Percentiles rank a stretch among this genome's conserved stretches.
Conservation (phyloP, 1,140 invertebrate species). For the Phocides pigmalion region DNA sequence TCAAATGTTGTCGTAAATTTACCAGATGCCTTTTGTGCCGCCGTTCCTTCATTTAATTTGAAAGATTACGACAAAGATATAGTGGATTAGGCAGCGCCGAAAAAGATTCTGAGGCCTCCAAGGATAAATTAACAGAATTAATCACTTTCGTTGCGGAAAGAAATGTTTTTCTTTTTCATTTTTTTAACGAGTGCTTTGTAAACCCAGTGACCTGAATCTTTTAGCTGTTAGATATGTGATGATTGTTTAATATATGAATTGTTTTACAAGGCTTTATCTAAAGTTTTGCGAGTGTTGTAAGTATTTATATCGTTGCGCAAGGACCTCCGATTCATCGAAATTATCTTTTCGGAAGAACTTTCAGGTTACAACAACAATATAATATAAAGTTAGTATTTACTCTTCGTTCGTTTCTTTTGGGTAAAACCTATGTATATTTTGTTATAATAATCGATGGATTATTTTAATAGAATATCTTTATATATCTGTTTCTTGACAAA, state of each 20-base stretch:
- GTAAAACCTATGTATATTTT: no score
- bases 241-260: constrained; percentile 20
- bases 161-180: constrained; percentile 33
- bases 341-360: no score
- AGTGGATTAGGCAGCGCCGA: constrained; percentile 48
- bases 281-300: background rate
- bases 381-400: no score
- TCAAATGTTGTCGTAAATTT: constrained; percentile 34
- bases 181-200: constrained; percentile 13
- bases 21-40: constrained; percentile 36
- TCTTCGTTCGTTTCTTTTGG: no score
- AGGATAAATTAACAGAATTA: constrained; percentile 56
- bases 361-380: no score
- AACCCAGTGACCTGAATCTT: constrained; percentile 25
- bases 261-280: constrained; percentile 1
- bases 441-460: no score
- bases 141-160: constrained; percentile 48
- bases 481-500: no score
- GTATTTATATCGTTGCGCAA: background rate
- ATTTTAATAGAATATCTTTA: no score
- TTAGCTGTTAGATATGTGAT: constrained; percentile 3
- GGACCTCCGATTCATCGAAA: no score
- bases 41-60: constrained; percentile 47
- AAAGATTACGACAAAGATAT: constrained; percentile 49
- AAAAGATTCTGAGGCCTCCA: constrained; percentile 47